These are phyloP conservation scores for Baccha elongata DNA, from an alignment of 2,888 invertebrate species.

Conservation along the genomic window DNA sequence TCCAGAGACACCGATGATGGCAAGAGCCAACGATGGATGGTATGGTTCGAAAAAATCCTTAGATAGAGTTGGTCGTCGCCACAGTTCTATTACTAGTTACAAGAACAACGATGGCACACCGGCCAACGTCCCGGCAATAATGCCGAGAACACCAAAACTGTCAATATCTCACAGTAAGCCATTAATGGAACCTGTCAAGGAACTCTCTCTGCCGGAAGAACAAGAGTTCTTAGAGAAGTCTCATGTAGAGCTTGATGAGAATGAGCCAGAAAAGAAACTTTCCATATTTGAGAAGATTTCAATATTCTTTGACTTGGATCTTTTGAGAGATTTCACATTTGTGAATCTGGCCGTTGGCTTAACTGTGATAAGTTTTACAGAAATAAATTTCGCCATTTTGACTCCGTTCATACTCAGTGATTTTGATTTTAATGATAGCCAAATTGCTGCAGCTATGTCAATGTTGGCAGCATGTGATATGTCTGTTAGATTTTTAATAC, in stretches of 20 bases:
- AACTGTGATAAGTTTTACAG: conserved; percentile 88
- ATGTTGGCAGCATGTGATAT: conserved; percentile 87
- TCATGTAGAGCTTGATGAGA: conserved; percentile 74
- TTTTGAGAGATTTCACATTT: conserved; percentile 87
- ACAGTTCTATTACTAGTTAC: conserved; percentile 75
- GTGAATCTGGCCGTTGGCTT: conserved; percentile 88
- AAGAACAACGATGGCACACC: conserved; percentile 78
- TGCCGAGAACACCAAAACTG: conserved; percentile 43
- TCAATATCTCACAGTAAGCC: conserved; percentile 43
- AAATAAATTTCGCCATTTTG: conserved; percentile 89
- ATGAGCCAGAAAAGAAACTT: conserved; percentile 80
- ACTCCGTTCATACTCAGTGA: conserved; percentile 89
- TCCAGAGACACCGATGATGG: conserved; percentile 87
- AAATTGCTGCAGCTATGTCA: conserved; percentile 88
- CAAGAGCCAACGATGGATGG: conserved; percentile 81
- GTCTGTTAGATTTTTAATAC: conserved; percentile 86
- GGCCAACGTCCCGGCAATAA: conserved; percentile 60
- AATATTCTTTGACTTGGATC: conserved; percentile 88
- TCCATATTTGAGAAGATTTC: conserved; percentile 85
- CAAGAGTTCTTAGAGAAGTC: conserved; percentile 45
- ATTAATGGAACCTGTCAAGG: conserved; percentile 36
- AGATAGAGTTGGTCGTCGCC: conserved; percentile 54
- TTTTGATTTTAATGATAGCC: conserved; percentile 83
- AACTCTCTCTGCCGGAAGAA: conserved; percentile 34
- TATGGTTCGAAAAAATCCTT: conserved; percentile 79